phyloP scores from a whole-genome alignment of 2,797 vertebrate genomes.

The Esox lucius region DNA sequence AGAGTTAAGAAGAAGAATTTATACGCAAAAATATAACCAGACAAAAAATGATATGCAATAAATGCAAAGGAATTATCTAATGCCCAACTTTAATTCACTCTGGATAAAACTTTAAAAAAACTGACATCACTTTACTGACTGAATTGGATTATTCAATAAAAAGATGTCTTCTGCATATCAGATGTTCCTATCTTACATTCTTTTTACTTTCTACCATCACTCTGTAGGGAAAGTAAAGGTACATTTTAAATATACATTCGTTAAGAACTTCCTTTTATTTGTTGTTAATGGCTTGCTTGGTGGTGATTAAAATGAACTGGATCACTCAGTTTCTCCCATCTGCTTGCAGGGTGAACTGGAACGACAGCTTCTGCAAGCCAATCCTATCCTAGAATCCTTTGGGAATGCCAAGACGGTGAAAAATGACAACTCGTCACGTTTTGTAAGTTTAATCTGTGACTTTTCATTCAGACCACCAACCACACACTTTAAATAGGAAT shows the following conservation, averaged over 20 bases:
- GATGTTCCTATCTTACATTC: background rate
- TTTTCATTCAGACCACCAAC: background rate
- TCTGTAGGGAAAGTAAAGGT: background rate
- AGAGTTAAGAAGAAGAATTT: too few relatives aligned
- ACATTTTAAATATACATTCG: background rate
- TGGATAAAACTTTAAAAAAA: too few relatives aligned
- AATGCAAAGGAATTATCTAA: too few relatives aligned
- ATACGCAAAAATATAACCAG: too few relatives aligned
- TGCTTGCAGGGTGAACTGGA: slow-evolving; percentile 83
- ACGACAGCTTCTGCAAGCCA: slow-evolving; percentile 87
- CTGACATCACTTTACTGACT: background rate
- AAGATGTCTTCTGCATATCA: background rate
- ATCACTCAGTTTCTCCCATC: slow-evolving; percentile 8
- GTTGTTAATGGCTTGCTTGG: background rate
- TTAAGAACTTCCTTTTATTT: background rate
- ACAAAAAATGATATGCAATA: too few relatives aligned
- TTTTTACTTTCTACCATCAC: background rate
- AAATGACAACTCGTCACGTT: slow-evolving; percentile 88
- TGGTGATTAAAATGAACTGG: background rate
- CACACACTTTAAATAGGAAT: slow-evolving; percentile 50
- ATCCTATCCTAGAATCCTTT: slow-evolving; percentile 88
- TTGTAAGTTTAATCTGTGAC: slow-evolving; percentile 72
- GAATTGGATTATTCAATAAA: background rate
- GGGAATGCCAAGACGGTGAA: slow-evolving; percentile 85
- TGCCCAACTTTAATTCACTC: too few relatives aligned